Conservation (phyloP, 1,140 invertebrate species). For the Papilio polyxenes region DNA sequence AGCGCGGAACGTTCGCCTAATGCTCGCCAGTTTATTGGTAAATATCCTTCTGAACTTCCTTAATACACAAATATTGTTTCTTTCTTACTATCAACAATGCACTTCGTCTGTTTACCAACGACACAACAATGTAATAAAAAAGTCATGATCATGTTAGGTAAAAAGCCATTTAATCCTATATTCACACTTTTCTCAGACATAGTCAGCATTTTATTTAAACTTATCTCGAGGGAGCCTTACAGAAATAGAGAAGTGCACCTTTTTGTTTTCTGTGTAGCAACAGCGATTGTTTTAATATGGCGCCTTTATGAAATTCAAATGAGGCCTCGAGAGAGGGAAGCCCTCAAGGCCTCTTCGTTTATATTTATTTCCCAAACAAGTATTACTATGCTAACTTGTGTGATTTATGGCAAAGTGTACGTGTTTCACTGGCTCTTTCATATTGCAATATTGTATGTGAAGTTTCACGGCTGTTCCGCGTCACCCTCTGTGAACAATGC, state of each 20-base stretch:
- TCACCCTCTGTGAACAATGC: conserved; percentile 44
- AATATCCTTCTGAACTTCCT: conserved; percentile 55
- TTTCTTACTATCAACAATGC: conserved; percentile 36
- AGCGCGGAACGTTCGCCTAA: conserved; percentile 53
- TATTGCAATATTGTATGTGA: conserved; percentile 64
- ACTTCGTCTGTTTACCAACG: conserved; percentile 28
- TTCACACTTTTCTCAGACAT: background rate
- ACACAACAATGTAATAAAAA: background rate
- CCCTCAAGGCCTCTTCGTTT: conserved; percentile 46
- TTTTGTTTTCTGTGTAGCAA: conserved; percentile 36
- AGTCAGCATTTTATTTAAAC: background rate
- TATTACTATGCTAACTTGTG: conserved; percentile 60
- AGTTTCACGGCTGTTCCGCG: conserved; percentile 50
- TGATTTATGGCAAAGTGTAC: conserved; percentile 63
- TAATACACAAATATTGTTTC: conserved; percentile 46
- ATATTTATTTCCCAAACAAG: conserved; percentile 65
- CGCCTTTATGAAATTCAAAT: conserved; percentile 68
- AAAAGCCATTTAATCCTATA: background rate
- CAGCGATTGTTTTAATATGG: conserved; percentile 61
- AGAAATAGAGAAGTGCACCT: conserved; percentile 35
- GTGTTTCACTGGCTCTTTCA: conserved; percentile 56
- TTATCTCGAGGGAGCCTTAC: conserved; percentile 11
- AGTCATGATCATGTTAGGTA: background rate
- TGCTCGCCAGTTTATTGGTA: conserved; percentile 62
- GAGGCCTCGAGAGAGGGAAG: conserved; percentile 46